Evolutionary conservation across 2,888 invertebrate genomes (phyloP).

Genomic region (Nysson spinosus): DNA sequence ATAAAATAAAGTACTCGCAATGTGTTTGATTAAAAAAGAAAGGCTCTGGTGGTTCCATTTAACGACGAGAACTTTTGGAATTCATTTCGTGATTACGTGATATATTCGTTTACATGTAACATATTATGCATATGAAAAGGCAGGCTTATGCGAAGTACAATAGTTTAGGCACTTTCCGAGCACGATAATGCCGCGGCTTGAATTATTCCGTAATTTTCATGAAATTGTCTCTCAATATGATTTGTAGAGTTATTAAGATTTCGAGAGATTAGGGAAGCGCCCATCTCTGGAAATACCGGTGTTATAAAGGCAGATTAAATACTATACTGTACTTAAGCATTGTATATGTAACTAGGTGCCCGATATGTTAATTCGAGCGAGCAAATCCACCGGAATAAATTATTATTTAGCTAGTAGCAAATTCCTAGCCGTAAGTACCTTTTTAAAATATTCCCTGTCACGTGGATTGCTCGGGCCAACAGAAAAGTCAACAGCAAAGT

Average conservation of each 20-base stretch:
- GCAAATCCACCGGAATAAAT: neutral
- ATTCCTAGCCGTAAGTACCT: neutral
- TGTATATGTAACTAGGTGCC: neutral
- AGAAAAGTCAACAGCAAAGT: no score
- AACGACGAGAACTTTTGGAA: slow-evolving; percentile 36
- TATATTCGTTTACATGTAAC: slow-evolving; percentile 46
- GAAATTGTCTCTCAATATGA: slow-evolving; percentile 57
- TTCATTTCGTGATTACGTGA: slow-evolving; percentile 59
- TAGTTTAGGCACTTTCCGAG: slow-evolving; percentile 56
- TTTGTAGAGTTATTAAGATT: slow-evolving; percentile 60
- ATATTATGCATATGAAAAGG: slow-evolving; percentile 59
- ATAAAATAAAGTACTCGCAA: slow-evolving; percentile 18
- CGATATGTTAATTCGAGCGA: neutral
- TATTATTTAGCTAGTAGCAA: neutral
- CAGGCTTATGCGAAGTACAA: slow-evolving; percentile 60
- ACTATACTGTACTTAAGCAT: slow-evolving; percentile 5
- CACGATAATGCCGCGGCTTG: slow-evolving; percentile 56
- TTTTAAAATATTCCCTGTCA: no score
- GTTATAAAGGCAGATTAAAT: slow-evolving; percentile 37
- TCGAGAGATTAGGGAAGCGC: slow-evolving; percentile 49
- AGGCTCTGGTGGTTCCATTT: slow-evolving; percentile 25
- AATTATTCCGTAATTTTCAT: slow-evolving; percentile 62
- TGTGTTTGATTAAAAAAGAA: slow-evolving; percentile 9
- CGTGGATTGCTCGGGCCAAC: no score
- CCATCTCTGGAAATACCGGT: slow-evolving; percentile 23